These are phyloP conservation scores for Takifugu rubripes DNA, from an alignment of 2,797 vertebrate species.

Conservation along the genomic window DNA sequence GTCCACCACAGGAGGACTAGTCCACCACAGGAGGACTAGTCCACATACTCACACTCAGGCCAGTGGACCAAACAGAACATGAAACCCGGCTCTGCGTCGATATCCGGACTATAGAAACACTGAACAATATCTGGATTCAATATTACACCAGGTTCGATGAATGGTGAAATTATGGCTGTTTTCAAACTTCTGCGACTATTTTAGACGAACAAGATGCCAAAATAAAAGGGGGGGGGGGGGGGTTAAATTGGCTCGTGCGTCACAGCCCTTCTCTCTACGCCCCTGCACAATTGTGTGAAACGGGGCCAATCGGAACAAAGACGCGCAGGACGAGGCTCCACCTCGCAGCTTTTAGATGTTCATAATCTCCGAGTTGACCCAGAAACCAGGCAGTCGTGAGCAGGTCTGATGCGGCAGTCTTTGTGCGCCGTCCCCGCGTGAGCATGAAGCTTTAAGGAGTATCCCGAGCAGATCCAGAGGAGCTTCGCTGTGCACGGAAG, in stretches of 20 bases:
- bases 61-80: no score
- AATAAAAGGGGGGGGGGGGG: conserved; percentile 56
- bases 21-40: no score
- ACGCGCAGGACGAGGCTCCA: conserved; percentile 68
- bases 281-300: conserved; percentile 77
- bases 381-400: conserved; percentile 80
- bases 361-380: conserved; percentile 83
- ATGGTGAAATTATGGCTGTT: no score
- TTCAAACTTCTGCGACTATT: no score
- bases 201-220: conserved; percentile 57
- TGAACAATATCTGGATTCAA: no score
- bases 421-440: conserved; percentile 67
- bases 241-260: conserved; percentile 67
- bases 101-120: no score
- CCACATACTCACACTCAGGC: no score
- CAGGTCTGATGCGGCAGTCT: conserved; percentile 77
- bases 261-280: conserved; percentile 58
- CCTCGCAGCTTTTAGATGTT: conserved; percentile 78
- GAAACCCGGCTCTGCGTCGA: no score
- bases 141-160: no score
- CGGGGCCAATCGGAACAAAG: conserved; percentile 81
- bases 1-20: no score
- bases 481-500: conserved; percentile 43
- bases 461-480: conserved; percentile 59
- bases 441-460: conserved; percentile 77